phyloP scores from a whole-genome alignment of 2,113 vertebrate species.

The Calidris pygmaea region DNA sequence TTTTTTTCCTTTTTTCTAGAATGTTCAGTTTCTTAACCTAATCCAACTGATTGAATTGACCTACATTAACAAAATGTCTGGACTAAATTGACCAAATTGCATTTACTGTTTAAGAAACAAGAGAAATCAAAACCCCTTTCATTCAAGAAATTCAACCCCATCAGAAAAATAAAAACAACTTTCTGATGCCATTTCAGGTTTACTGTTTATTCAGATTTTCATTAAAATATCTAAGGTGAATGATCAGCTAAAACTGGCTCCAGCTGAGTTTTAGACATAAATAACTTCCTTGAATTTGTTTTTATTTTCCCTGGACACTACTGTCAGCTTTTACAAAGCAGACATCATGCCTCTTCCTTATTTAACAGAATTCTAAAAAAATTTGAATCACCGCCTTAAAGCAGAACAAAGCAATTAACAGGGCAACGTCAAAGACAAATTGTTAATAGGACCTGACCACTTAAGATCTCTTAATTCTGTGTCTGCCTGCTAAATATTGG shows the following conservation, averaged over 20 bases:
- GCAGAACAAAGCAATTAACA: slow-evolving; percentile 25
- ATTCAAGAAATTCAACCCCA: not conserved
- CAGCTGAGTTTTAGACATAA: not conserved
- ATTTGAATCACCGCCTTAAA: slow-evolving; percentile 8
- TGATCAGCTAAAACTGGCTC: not conserved
- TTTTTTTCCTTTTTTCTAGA: rapidly evolving
- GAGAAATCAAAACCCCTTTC: not conserved
- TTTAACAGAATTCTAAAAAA: slow-evolving; percentile 3
- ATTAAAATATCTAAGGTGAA: not conserved
- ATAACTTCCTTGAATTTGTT: not conserved
- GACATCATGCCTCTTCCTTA: not conserved
- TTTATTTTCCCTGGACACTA: not conserved
- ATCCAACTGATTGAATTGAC: not conserved
- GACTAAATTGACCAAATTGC: not conserved
- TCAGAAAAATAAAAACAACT: not conserved
- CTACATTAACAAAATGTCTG: not conserved
- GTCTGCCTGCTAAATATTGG: slow-evolving; percentile 3
- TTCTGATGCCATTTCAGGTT: not conserved
- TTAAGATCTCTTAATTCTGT: slow-evolving; percentile 33
- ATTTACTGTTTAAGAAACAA: not conserved
- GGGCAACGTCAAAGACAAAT: slow-evolving; percentile 21
- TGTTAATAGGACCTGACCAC: not conserved
- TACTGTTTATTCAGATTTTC: not conserved
- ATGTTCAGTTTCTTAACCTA: not conserved
- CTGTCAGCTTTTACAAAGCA: not conserved